These are phyloP conservation scores for Euzophera pinguis DNA, from an alignment of 2,888 invertebrate species.

Conservation along the genomic window DNA sequence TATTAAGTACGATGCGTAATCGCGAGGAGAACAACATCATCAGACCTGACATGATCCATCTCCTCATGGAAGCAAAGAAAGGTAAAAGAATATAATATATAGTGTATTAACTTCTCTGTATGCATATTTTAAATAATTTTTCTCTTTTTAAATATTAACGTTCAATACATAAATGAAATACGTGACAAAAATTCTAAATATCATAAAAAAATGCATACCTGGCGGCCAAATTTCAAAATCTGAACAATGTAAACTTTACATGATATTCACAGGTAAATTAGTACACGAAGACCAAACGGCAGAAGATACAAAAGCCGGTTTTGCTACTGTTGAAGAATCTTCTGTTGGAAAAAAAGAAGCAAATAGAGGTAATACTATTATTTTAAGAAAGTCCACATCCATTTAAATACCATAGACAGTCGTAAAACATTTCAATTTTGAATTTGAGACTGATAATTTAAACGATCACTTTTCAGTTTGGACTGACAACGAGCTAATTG, in stretches of 20 bases:
- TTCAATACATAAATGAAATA: too few relatives aligned
- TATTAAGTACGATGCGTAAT: slow-evolving; percentile 48
- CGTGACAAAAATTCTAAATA: too few relatives aligned
- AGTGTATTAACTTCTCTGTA: too few relatives aligned
- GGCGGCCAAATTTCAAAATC: too few relatives aligned
- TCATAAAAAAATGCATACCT: too few relatives aligned
- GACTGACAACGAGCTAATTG: slow-evolving; percentile 59
- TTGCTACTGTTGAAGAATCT: slow-evolving; percentile 42
- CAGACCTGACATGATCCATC: slow-evolving; percentile 73
- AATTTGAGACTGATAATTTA: not conserved
- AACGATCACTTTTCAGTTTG: slow-evolving; percentile 20
- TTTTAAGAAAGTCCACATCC: too few relatives aligned
- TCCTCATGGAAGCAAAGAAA: slow-evolving; percentile 72
- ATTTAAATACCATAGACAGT: too few relatives aligned
- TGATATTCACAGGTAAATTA: slow-evolving; percentile 23
- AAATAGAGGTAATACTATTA: slow-evolving; percentile 11
- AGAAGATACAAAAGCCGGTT: slow-evolving; percentile 30
- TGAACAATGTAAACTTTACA: too few relatives aligned
- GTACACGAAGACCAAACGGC: slow-evolving; percentile 20
- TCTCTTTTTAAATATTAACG: too few relatives aligned
- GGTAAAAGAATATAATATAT: slow-evolving; percentile 26
- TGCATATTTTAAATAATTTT: too few relatives aligned
- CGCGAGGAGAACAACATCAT: slow-evolving; percentile 51
- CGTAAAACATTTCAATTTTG: too few relatives aligned
- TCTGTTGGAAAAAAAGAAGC: slow-evolving; percentile 22